Conservation (phyloP, 2,888 invertebrate genomes). For the Epistrophe eligans region DNA sequence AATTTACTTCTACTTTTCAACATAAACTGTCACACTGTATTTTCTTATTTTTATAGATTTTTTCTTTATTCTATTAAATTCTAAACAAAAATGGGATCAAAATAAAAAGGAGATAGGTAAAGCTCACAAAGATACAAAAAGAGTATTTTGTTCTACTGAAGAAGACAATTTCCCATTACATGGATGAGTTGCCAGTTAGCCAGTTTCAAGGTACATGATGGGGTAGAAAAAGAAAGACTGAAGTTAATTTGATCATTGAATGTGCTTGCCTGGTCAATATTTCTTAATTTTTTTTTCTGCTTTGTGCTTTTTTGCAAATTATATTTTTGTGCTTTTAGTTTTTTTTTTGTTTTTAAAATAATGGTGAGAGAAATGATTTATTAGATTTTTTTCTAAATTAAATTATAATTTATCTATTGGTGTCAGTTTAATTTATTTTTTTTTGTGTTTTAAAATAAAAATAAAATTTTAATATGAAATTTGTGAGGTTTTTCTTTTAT, state of each 20-base stretch:
- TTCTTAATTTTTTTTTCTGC: neutral
- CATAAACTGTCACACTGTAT: neutral
- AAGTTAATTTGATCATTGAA: conserved; percentile 29
- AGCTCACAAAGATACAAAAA: neutral
- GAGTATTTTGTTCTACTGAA: neutral
- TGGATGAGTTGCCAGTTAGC: neutral
- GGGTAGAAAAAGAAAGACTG: neutral
- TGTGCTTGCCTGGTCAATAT: conserved; percentile 2
- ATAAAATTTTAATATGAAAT: neutral
- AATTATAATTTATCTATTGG: conserved; percentile 8
- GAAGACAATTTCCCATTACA: conserved; percentile 2
- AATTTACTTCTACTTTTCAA: neutral
- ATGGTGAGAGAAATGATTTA: conserved; percentile 26
- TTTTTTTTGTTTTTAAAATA: neutral
- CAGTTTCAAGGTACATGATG: neutral
- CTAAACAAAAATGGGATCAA: neutral
- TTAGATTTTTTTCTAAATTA: conserved; percentile 3
- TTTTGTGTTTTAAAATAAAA: neutral
- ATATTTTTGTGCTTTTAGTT: neutral
- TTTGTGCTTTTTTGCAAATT: neutral
- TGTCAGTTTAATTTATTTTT: neutral
- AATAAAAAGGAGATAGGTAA: neutral
- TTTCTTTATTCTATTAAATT: neutral
- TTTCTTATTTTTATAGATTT: neutral
- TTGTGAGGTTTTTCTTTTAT: neutral